A percentile compares a stretch with the other conserved stretches of the same genome.
Conservation (phyloP, 2,797 vertebrate genomes). For the Cygnus olor region DNA sequence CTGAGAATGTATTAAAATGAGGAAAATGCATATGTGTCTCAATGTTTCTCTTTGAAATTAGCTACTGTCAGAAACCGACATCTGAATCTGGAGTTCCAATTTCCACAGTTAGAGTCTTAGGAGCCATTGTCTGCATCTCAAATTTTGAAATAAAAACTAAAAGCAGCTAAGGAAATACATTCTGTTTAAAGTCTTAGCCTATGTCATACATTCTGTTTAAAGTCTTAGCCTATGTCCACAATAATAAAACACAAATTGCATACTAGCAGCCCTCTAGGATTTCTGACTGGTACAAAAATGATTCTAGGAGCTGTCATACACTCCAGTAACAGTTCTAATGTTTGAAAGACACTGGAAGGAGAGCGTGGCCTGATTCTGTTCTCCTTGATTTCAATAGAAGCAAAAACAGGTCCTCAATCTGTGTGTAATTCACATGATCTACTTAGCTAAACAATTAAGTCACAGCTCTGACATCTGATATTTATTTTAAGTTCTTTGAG, state of each 20-base stretch:
- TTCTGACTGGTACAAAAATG: background rate
- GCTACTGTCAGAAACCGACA: background rate
- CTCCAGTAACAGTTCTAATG: background rate
- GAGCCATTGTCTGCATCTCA: background rate
- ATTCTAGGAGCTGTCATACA: background rate
- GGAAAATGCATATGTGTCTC: background rate
- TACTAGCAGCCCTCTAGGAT: background rate
- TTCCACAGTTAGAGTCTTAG: background rate
- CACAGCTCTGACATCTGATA: constrained; percentile 70
- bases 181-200: background rate
- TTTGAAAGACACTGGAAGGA: background rate
- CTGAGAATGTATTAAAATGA: background rate
- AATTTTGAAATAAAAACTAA: background rate
- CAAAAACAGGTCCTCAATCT: constrained; percentile 52
- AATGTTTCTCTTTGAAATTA: background rate
- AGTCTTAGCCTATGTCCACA: background rate
- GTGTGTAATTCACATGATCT: constrained; percentile 70
- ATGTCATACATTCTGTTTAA: background rate
- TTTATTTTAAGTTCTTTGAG: constrained; percentile 73
- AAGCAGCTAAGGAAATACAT: background rate
- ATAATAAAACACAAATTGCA: background rate
- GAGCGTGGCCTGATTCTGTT: constrained; percentile 19
- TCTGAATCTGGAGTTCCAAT: background rate
- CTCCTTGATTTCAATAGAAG: constrained; percentile 34
- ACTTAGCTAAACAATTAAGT: constrained; percentile 74